phyloP scores from a whole-genome alignment of 30 jellyfish, hydroid and myxozoan genomes.

The Turritopsis rubra region DNA sequence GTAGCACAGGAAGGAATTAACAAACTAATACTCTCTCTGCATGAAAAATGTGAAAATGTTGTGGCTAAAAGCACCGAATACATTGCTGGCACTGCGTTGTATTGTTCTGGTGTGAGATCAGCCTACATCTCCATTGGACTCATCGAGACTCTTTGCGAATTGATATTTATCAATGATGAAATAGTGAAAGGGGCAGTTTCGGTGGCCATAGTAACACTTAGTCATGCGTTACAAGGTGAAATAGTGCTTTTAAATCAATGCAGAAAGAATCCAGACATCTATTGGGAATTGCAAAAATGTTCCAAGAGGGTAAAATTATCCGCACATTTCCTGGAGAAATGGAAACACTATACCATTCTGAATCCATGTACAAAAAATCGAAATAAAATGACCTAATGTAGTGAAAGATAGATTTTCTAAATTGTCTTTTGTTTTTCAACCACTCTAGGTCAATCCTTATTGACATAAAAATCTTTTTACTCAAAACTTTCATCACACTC shows the following conservation, averaged over 20 bases:
- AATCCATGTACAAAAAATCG: background rate
- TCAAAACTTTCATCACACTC: too few species aligned
- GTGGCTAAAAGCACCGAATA: slow-evolving; percentile 11
- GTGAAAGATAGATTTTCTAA: background rate
- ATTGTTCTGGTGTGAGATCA: slow-evolving; percentile 2
- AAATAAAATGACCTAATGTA: background rate
- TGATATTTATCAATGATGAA: background rate
- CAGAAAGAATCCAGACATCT: background rate
- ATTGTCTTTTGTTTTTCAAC: too few species aligned
- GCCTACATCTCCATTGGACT: background rate
- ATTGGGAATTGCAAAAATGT: background rate
- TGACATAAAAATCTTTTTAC: background rate
- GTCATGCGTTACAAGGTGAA: slow-evolving; percentile 2
- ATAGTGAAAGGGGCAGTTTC: slow-evolving; percentile 1
- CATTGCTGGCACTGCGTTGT: slow-evolving; percentile 2
- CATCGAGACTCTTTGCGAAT: background rate
- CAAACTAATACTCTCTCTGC: background rate
- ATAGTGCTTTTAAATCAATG: background rate
- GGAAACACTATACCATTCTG: slow-evolving; percentile 11
- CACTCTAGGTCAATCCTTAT: too few species aligned
- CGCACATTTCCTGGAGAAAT: slow-evolving; percentile 9
- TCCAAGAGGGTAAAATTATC: background rate
- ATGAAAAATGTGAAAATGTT: background rate
- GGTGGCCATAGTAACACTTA: slow-evolving; percentile 3
- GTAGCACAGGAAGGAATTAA: background rate